Base-by-base conservation (phyloP, 2,888 invertebrate genomes). In the Trissolcus brochymenae region DNA sequence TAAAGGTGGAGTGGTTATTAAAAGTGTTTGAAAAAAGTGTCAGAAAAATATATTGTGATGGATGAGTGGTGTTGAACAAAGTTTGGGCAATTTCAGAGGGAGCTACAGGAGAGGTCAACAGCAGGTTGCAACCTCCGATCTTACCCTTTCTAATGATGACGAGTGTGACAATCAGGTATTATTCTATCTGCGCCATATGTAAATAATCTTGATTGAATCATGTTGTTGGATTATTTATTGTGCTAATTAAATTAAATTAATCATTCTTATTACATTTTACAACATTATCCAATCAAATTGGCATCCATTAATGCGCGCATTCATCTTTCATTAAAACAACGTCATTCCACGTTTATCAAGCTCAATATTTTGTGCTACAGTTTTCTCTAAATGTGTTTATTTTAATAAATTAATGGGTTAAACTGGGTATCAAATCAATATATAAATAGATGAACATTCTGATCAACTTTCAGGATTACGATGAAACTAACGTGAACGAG, bases 401-500 rank as follows among this genome's bases (percentile, higher is more conserved):
- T n/a, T n/a, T 7, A 11, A 7, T 7, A 35, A 11, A 7, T 35
- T 35, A 35, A 35, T 35, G 9, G 35, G 35, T 35, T 9, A 6
- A 46, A 19, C 14, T 14, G 14, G 19, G 6, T 11, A 21, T 51
- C 11, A 11, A 51, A 51, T 51, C 51, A 11, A 16, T 2, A 2
- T 13, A 16, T 6, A 14, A 35, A 53, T 17, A 13, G 51, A n/a
- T 60, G 25, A 66, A 7, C 40, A 17, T 84, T 82, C 2, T 29
- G 57, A 59, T 68, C 62, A 55, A 54, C 43, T 86, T 85, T 4
- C 90, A 95, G 88, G 95, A 95, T 88, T 95, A 95, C 88, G 92
- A 93, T 82, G 93, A 94, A 78, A 93, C 93, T 65, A 93, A 93
- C 59, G 85, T 89, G 87, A 93, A 93, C 66, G 92, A 93, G 82